Evolutionary conservation across 2,797 vertebrate species (phyloP).

Genomic region (Pantherophis alleghaniensis): DNA sequence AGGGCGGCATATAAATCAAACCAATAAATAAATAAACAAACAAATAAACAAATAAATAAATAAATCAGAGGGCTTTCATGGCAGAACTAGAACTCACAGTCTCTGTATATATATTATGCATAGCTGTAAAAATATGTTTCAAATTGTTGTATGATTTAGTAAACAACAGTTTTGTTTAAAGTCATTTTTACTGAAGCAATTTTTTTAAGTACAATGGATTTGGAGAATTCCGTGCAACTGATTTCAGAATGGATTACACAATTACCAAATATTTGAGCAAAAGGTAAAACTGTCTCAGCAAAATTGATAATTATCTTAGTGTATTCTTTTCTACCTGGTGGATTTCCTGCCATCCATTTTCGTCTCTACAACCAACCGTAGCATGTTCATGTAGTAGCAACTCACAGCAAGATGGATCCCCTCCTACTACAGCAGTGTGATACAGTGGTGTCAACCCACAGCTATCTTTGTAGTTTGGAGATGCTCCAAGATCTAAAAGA

Average conservation of each 20-base stretch:
- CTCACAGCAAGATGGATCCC: constrained; percentile 92
- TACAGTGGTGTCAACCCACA: constrained; percentile 89
- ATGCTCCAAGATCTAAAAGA: constrained; percentile 88
- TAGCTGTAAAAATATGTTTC: not conserved
- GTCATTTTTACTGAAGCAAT: not conserved
- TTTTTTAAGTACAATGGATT: not conserved
- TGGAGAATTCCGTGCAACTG: not conserved
- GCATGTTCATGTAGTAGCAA: constrained; percentile 86
- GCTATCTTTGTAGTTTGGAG: constrained; percentile 94
- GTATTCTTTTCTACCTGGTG: constrained; percentile 81
- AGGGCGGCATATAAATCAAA: too few relatives aligned
- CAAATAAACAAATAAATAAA: too few relatives aligned
- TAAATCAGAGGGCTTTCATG: not conserved
- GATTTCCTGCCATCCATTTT: constrained; percentile 96
- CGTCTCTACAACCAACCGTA: constrained; percentile 85
- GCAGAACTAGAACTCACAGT: not conserved
- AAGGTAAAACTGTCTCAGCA: not conserved
- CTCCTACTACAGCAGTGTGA: constrained; percentile 89
- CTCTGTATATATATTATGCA: not conserved
- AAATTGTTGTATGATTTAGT: not conserved
- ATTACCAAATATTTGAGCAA: not conserved
- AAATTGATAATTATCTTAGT: not conserved
- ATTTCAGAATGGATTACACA: not conserved
- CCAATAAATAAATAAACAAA: too few relatives aligned
- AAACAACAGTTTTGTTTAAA: not conserved